Conservation (phyloP, 2,888 invertebrate species). For the Esperia sulphurella region DNA sequence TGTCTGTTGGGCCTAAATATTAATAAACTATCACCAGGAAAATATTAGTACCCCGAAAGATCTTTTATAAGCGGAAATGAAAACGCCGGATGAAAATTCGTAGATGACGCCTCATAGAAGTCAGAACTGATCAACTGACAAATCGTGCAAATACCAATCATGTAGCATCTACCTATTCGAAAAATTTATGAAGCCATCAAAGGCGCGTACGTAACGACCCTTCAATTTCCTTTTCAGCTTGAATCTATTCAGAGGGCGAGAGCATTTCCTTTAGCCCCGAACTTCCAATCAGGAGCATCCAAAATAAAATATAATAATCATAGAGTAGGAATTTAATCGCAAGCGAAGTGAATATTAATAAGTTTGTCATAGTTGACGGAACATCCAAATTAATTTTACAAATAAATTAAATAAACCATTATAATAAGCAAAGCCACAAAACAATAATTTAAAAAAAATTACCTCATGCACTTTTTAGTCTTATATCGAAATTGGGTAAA, state of each 20-base stretch:
- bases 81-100: not conserved
- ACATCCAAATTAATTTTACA: constrained; percentile 11
- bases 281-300: constrained; percentile 55
- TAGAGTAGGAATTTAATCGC: constrained; percentile 39
- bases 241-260: constrained; percentile 63
- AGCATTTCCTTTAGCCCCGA: constrained; percentile 57
- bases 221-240: constrained; percentile 70
- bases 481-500: too few relatives aligned
- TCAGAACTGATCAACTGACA: constrained; percentile 14
- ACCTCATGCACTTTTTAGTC: too few relatives aligned
- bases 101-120: constrained; percentile 5
- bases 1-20: too few relatives aligned
- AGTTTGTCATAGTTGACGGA: constrained; percentile 39
- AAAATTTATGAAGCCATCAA: constrained; percentile 2
- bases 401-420: too few relatives aligned
- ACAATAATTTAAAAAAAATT: too few relatives aligned
- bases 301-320: constrained; percentile 49
- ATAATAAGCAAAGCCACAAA: too few relatives aligned
- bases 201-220: constrained; percentile 45
- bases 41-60: too few relatives aligned
- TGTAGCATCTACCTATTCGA: constrained; percentile 43
- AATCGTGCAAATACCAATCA: constrained; percentile 48
- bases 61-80: not conserved
- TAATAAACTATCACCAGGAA: too few relatives aligned
- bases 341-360: constrained; percentile 61